Conservation (phyloP, 2,797 vertebrate species). For the Nyctalus aviator region DNA sequence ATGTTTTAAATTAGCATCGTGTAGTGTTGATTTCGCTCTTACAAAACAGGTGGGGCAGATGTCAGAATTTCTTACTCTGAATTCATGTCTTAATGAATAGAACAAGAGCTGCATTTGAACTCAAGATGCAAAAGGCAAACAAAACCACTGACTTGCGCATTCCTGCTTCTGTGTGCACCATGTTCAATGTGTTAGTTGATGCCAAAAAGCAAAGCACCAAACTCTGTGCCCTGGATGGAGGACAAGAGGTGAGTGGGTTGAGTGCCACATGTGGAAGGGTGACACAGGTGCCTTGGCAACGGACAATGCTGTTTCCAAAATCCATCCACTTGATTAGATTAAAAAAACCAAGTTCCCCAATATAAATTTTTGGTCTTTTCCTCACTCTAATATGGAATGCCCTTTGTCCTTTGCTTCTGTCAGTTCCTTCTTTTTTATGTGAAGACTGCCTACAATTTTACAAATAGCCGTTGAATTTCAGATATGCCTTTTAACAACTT, state of each 20-base stretch:
- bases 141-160: slow-evolving; percentile 95
- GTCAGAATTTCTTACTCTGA: slow-evolving; percentile 64
- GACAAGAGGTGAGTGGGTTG: slow-evolving; percentile 92
- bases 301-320: neutral
- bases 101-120: slow-evolving; percentile 96
- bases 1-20: slow-evolving; percentile 64
- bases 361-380: neutral
- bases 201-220: slow-evolving; percentile 96
- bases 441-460: slow-evolving; percentile 42
- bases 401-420: neutral
- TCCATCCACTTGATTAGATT: slow-evolving; percentile 9
- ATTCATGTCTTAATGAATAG: slow-evolving; percentile 87
- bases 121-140: slow-evolving; percentile 94
- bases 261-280: neutral
- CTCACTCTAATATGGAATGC: neutral
- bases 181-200: slow-evolving; percentile 96
- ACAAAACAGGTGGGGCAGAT: slow-evolving; percentile 30
- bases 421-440: neutral
- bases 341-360: slow-evolving; percentile 66
- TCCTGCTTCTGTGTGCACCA: slow-evolving; percentile 94
- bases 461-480: slow-evolving; percentile 56
- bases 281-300: neutral
- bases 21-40: slow-evolving; percentile 57
- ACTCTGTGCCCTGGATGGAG: slow-evolving; percentile 95
- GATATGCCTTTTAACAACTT: slow-evolving; percentile 41